These are phyloP conservation scores for Rhizomys pruinosus DNA, from an alignment of 2,113 vertebrate species.

Conservation along the genomic window DNA sequence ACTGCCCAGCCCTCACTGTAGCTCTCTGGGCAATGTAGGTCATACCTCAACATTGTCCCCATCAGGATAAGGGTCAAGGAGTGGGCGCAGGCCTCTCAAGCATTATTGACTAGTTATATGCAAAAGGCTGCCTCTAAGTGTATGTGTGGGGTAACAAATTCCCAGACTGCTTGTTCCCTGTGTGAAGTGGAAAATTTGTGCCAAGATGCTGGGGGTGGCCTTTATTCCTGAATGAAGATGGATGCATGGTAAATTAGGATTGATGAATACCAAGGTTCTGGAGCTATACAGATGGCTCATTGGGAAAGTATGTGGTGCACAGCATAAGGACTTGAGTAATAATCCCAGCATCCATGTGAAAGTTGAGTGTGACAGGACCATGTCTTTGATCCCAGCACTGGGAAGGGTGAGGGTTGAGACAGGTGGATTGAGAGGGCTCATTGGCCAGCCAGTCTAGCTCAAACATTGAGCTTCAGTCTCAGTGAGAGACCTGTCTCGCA, in stretches of 20 bases:
- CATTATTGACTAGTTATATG: background rate
- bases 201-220: rapidly evolving
- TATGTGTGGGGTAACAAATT: too few relatives aligned
- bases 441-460: background rate
- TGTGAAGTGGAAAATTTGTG: background rate
- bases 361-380: too few relatives aligned
- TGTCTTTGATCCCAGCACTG: background rate
- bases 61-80: background rate
- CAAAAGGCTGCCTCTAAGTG: background rate
- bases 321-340: background rate
- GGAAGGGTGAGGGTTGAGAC: background rate
- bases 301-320: too few relatives aligned
- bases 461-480: background rate
- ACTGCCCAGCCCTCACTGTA: background rate
- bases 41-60: background rate
- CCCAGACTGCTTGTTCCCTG: background rate
- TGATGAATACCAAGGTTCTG: background rate
- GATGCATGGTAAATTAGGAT: rapidly evolving
- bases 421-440: too few relatives aligned
- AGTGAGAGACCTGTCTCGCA: background rate
- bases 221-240: too few relatives aligned
- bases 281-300: background rate
- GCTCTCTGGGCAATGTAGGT: too few relatives aligned
- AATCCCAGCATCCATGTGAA: background rate
- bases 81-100: too few relatives aligned